Evolutionary conservation across 1,140 invertebrate species (phyloP).

Genomic region (Drosophila gunungcola): DNA sequence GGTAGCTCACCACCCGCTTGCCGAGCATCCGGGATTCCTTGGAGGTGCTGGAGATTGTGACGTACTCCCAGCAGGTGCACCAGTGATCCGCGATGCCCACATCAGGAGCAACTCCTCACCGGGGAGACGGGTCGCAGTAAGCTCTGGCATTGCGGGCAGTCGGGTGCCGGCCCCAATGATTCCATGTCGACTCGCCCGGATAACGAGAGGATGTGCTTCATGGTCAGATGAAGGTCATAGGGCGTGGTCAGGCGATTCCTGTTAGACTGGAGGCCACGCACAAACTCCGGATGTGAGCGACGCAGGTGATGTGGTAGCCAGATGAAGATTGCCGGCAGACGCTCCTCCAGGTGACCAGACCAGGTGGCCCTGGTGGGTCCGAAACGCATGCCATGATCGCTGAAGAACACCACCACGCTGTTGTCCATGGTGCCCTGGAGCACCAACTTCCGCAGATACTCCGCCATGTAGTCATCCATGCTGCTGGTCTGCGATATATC

Average conservation of each 20-base stretch:
- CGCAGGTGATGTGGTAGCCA: constrained; percentile 91
- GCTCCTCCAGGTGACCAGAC: constrained; percentile 94
- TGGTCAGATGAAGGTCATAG: constrained; percentile 92
- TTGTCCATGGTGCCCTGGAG: constrained; percentile 87
- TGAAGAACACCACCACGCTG: constrained; percentile 92
- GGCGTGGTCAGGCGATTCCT: constrained; percentile 91
- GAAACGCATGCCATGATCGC: constrained; percentile 97
- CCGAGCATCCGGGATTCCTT: constrained; percentile 84
- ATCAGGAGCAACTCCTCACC: constrained; percentile 89
- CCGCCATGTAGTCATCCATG: constrained; percentile 87
- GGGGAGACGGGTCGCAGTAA: constrained; percentile 88
- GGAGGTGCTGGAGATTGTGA: constrained; percentile 82
- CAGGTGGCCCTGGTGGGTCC: constrained; percentile 88
- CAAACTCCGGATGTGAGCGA: constrained; percentile 87
- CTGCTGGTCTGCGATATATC: constrained; percentile 89
- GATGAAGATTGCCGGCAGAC: constrained; percentile 93
- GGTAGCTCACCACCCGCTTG: constrained; percentile 85
- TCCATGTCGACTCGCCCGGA: constrained; percentile 83
- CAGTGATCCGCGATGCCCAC: constrained; percentile 90
- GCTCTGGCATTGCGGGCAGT: constrained; percentile 89
- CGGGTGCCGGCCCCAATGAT: constrained; percentile 67
- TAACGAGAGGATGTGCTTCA: constrained; percentile 85
- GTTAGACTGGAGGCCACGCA: constrained; percentile 90
- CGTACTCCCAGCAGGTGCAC: constrained; percentile 89
- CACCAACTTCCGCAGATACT: constrained; percentile 87